These are phyloP conservation scores for Gallirallus australis DNA, from an alignment of 2,797 vertebrate species.

Conservation along the genomic window DNA sequence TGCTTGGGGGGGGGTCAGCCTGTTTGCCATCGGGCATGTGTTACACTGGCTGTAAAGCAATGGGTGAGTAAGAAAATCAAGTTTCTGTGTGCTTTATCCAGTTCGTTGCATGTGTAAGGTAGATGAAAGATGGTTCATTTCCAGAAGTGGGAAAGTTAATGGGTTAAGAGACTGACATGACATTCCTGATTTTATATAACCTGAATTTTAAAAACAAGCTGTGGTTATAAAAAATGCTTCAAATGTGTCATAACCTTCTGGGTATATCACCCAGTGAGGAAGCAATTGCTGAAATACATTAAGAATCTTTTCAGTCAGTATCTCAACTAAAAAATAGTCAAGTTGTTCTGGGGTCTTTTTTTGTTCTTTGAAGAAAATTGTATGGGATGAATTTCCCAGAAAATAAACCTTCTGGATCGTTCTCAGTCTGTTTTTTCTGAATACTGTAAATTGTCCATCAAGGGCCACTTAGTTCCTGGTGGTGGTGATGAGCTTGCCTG, in stretches of 20 bases:
- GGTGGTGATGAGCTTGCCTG: too few species aligned
- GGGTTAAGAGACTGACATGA: background rate
- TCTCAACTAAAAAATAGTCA: background rate
- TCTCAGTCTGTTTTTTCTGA: background rate
- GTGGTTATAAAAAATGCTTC: background rate
- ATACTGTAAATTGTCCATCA: background rate
- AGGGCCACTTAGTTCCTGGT: too few species aligned
- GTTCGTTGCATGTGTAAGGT: background rate
- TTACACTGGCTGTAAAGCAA: background rate
- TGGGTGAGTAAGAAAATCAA: background rate
- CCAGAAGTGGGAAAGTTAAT: background rate
- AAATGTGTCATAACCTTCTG: background rate
- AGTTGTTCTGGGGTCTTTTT: background rate
- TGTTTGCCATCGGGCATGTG: rapidly evolving
- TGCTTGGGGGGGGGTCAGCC: background rate
- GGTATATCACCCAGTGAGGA: background rate
- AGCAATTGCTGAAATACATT: background rate
- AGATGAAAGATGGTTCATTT: background rate
- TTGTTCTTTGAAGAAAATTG: background rate
- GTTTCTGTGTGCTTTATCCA: background rate
- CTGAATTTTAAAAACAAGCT: background rate
- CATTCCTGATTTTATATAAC: background rate
- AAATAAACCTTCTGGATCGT: background rate
- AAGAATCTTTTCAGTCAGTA: background rate
- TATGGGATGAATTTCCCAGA: background rate